Percentiles rank a stretch among this genome's conserved stretches.
phyloP scores from a whole-genome alignment of 2,797 vertebrate species.

The Pterois miles region DNA sequence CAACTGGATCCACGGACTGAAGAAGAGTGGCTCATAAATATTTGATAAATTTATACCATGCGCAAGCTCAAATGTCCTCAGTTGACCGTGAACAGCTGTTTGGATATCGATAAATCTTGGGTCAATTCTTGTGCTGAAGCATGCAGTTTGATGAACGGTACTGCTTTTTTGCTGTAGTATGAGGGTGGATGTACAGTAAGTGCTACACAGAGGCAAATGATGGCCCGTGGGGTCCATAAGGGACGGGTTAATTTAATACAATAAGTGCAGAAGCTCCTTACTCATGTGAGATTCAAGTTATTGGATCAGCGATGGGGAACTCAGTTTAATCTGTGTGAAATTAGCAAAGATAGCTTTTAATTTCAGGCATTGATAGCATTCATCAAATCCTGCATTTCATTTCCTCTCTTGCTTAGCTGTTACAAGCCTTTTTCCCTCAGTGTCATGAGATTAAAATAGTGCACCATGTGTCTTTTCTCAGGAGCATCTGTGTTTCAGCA shows the following conservation, averaged over 20 bases:
- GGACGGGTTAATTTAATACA: slow-evolving; percentile 19
- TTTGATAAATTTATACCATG: slow-evolving; percentile 25
- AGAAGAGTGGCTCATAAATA: slow-evolving; percentile 30
- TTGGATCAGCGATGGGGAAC: background rate
- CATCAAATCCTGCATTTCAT: background rate
- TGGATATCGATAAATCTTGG: slow-evolving; percentile 47
- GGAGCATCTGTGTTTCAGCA: background rate
- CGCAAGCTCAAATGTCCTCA: slow-evolving; percentile 28
- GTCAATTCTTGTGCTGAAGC: slow-evolving; percentile 23
- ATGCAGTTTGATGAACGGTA: slow-evolving; percentile 46
- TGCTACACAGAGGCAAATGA: slow-evolving; percentile 1
- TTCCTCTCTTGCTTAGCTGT: background rate
- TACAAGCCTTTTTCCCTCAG: accelerated
- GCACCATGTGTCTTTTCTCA: background rate
- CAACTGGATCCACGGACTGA: slow-evolving; percentile 20
- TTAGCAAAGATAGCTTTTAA: slow-evolving; percentile 2
- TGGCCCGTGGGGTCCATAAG: slow-evolving; percentile 14
- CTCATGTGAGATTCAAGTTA: background rate
- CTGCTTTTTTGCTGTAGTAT: slow-evolving; percentile 30
- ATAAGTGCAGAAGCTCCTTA: slow-evolving; percentile 7
- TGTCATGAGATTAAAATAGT: background rate
- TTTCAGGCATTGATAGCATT: slow-evolving; percentile 11
- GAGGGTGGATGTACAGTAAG: background rate
- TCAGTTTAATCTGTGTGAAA: slow-evolving; percentile 49
- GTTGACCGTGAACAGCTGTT: slow-evolving; percentile 23